A percentile compares a stretch with the other conserved stretches of the same genome.
phyloP scores from a whole-genome alignment of 2,888 invertebrate species.

The Drosophila anceps region DNA sequence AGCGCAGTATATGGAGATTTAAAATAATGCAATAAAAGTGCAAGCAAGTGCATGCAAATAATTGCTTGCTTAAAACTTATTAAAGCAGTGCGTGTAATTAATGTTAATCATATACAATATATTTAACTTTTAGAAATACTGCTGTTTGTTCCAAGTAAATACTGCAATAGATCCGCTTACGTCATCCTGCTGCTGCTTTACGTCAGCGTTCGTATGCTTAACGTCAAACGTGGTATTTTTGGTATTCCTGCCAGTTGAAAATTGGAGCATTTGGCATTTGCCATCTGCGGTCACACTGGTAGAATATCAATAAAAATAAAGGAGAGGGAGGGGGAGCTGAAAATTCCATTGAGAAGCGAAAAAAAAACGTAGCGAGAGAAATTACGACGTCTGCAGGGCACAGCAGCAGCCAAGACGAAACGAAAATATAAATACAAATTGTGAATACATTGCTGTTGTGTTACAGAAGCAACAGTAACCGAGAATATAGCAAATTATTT shows the following conservation, averaged over 20 bases:
- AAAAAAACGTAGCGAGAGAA: conserved; percentile 74
- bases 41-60: too few relatives aligned
- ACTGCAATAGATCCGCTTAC: conserved; percentile 18
- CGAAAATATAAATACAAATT: conserved; percentile 55
- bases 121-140: background rate
- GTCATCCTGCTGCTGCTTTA: conserved; percentile 24
- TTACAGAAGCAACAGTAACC: conserved; percentile 43
- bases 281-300: conserved; percentile 42
- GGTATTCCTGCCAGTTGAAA: conserved; percentile 23
- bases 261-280: conserved; percentile 3
- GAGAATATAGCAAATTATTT: conserved; percentile 16
- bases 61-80: too few relatives aligned
- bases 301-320: conserved; percentile 64
- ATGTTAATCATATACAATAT: background rate
- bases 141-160: background rate
- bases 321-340: conserved; percentile 62
- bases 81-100: too few relatives aligned
- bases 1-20: background rate
- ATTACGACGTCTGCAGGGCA: conserved; percentile 72
- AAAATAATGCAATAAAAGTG: background rate
- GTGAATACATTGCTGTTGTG: conserved; percentile 61
- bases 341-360: conserved; percentile 67
- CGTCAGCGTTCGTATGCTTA: background rate
- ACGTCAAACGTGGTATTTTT: conserved; percentile 24
- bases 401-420: conserved; percentile 53